Evolutionary conservation across 2,888 invertebrate genomes (phyloP).

Genomic region (Tanytarsus gracilentus): DNA sequence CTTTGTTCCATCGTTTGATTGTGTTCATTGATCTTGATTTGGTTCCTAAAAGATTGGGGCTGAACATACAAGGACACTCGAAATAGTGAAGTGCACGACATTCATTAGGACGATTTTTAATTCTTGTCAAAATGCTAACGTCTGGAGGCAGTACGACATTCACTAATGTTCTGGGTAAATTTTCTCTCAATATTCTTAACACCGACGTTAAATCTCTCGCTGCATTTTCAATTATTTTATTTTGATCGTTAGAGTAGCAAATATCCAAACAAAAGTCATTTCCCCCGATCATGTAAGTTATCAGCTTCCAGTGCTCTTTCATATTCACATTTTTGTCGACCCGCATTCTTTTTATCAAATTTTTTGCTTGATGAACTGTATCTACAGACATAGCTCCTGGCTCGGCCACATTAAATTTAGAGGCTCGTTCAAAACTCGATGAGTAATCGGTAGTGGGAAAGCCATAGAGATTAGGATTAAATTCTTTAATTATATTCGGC

Average conservation of each 20-base stretch:
- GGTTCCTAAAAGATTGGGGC: constrained; percentile 36
- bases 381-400: constrained; percentile 50
- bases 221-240: constrained; percentile 44
- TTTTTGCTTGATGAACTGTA: constrained; percentile 49
- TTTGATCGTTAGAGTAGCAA: constrained; percentile 45
- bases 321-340: constrained; percentile 48
- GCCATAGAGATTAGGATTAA: constrained; percentile 55
- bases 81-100: constrained; percentile 43
- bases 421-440: constrained; percentile 41
- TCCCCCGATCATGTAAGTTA: constrained; percentile 51
- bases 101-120: constrained; percentile 39
- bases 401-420: constrained; percentile 52
- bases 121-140: constrained; percentile 41
- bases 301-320: constrained; percentile 51
- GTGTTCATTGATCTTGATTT: constrained; percentile 42
- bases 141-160: constrained; percentile 49
- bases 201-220: constrained; percentile 42
- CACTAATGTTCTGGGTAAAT: constrained; percentile 53
- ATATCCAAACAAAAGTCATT: constrained; percentile 54
- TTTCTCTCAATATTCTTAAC: constrained; percentile 45
- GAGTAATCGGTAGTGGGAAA: constrained; percentile 48
- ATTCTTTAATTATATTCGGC: constrained; percentile 54
- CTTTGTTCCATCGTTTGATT: constrained; percentile 47
- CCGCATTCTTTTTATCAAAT: constrained; percentile 47
- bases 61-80: constrained; percentile 52